Evolutionary conservation across 2,888 invertebrate species (phyloP).

Genomic region (Pegoplata infirma): DNA sequence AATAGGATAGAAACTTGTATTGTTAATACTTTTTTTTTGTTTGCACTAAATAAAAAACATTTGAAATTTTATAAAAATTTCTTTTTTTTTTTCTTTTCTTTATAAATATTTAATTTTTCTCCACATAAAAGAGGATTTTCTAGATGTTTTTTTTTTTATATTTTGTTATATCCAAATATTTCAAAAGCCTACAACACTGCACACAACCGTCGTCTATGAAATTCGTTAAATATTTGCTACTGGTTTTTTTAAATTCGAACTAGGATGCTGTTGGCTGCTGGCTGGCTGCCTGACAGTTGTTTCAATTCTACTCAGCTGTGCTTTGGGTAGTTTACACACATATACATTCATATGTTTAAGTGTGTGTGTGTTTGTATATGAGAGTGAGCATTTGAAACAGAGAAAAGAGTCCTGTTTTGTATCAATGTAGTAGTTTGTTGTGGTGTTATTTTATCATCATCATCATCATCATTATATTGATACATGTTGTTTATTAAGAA

Average conservation of each 20-base stretch:
- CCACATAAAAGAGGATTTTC: slow-evolving; percentile 18
- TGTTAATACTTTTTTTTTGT: background rate
- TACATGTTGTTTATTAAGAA: slow-evolving; percentile 23
- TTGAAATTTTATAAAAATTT: background rate
- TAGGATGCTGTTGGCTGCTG: slow-evolving; percentile 57
- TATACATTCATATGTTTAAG: slow-evolving; percentile 3
- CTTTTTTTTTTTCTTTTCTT: slow-evolving; percentile 11
- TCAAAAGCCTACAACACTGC: slow-evolving; percentile 69
- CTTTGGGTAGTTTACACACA: slow-evolving; percentile 38
- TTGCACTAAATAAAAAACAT: background rate
- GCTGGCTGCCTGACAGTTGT: slow-evolving; percentile 56
- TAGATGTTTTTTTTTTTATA: slow-evolving; percentile 43
- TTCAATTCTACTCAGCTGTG: slow-evolving; percentile 55
- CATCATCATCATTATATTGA: no score
- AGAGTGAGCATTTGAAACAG: background rate
- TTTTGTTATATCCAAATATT: slow-evolving; percentile 65
- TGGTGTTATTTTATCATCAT: background rate
- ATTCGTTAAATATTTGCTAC: slow-evolving; percentile 76
- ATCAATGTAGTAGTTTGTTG: background rate
- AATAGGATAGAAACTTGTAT: background rate
- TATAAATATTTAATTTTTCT: slow-evolving; percentile 5
- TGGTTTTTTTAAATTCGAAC: slow-evolving; percentile 51
- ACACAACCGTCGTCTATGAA: slow-evolving; percentile 78
- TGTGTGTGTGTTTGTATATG: background rate
- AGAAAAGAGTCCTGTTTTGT: background rate